Evolutionary conservation across 2,113 vertebrate genomes (phyloP).

Genomic region (Eretmodus cyanostictus): DNA sequence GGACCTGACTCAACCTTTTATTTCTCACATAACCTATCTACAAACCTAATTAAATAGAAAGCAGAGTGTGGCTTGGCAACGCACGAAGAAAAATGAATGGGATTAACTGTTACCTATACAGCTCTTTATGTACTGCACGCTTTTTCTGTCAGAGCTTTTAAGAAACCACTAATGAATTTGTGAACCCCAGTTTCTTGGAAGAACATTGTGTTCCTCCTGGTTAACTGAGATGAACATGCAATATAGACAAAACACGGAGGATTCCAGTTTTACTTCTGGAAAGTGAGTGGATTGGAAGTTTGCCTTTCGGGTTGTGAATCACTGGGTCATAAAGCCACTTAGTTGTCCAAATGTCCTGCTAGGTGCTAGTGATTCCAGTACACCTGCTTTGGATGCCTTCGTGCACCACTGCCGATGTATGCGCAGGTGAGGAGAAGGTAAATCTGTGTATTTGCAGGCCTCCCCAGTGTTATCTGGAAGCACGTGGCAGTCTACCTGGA

Average conservation of each 20-base stretch:
- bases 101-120: conserved; percentile 13
- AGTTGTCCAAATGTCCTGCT: neutral
- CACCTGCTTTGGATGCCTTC: neutral
- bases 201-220: conserved; percentile 22
- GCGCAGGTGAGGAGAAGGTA: neutral
- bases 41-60: conserved; percentile 5
- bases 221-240: conserved; percentile 6
- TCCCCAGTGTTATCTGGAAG: neutral
- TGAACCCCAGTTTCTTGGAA: conserved; percentile 20
- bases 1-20: neutral
- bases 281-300: neutral
- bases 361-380: neutral
- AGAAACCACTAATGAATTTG: conserved; percentile 12
- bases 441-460: neutral
- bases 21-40: neutral
- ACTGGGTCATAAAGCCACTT: neutral
- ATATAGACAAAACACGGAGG: neutral
- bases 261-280: neutral
- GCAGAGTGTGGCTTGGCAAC: neutral
- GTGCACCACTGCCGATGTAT: neutral
- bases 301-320: neutral
- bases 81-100: neutral
- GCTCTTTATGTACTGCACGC: neutral
- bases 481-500: conserved; percentile 53
- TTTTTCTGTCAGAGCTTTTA: neutral